Evolutionary conservation across 1,140 invertebrate genomes (phyloP).

Genomic region (Polypedilum pembai): DNA sequence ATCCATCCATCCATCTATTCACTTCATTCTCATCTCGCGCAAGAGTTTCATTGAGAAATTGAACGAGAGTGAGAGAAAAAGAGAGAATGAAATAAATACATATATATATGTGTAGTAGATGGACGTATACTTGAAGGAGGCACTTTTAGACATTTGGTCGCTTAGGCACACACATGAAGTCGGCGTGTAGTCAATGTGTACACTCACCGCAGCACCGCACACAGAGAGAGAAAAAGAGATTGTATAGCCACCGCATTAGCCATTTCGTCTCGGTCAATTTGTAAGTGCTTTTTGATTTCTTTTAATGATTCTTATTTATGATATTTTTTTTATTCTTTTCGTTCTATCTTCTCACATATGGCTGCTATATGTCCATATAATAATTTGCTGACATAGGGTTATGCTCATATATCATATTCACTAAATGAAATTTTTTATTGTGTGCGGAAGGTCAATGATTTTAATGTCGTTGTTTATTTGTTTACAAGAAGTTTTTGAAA

Average conservation of each 20-base stretch:
- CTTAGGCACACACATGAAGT: background rate
- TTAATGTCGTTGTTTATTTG: too few species aligned
- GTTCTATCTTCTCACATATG: background rate
- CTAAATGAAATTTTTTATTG: too few species aligned
- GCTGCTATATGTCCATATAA: too few species aligned
- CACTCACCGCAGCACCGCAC: background rate
- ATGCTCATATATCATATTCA: slow-evolving; percentile 2
- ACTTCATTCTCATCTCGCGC: background rate
- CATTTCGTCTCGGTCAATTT: slow-evolving; percentile 25
- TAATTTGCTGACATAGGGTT: slow-evolving; percentile 2
- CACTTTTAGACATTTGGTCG: slow-evolving; percentile 25
- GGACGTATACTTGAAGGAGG: background rate
- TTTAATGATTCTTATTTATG: slow-evolving; percentile 9
- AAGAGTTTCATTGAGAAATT: background rate
- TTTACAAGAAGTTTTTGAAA: too few species aligned
- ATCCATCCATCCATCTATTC: background rate
- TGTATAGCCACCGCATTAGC: background rate
- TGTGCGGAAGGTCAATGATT: slow-evolving; percentile 11
- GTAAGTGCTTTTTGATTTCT: slow-evolving; percentile 21
- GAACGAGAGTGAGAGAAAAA: too few species aligned
- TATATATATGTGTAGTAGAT: background rate
- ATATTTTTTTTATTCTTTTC: background rate
- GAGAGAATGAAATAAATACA: too few species aligned
- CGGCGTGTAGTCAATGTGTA: background rate
- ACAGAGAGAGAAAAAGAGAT: background rate